These are phyloP conservation scores for Meiosimyza platycephala DNA, from an alignment of 2,888 invertebrate genomes.

Conservation along the genomic window DNA sequence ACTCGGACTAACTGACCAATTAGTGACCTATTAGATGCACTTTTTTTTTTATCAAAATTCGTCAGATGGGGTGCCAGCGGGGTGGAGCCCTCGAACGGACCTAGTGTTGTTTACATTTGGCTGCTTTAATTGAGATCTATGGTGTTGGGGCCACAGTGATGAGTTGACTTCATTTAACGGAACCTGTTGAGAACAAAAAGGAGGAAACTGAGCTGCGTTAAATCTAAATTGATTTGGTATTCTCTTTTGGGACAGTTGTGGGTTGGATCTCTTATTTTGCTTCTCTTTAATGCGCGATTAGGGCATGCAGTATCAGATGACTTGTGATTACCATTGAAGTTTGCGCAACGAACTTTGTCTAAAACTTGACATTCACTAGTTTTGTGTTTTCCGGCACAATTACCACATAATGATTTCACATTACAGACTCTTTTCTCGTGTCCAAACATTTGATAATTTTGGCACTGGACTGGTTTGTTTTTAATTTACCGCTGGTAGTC, in stretches of 20 bases:
- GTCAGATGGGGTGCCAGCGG: too few species aligned
- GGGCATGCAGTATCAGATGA: constrained; percentile 39
- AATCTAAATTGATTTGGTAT: background rate
- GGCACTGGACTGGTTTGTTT: constrained; percentile 41
- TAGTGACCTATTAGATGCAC: too few species aligned
- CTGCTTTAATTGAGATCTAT: background rate
- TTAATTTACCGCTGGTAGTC: too few species aligned
- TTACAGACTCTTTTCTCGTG: constrained; percentile 40
- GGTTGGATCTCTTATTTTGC: background rate
- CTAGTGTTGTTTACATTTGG: background rate
- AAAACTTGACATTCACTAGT: constrained; percentile 32
- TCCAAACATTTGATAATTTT: constrained; percentile 42
- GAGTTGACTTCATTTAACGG: background rate
- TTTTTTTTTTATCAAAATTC: too few species aligned
- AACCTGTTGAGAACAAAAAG: background rate
- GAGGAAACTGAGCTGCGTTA: background rate
- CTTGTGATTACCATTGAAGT: constrained; percentile 38
- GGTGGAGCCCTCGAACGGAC: too few species aligned
- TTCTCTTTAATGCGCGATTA: constrained; percentile 26
- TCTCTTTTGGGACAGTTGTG: background rate
- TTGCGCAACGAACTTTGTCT: constrained; percentile 36
- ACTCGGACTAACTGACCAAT: too few species aligned
- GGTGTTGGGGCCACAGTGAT: background rate
- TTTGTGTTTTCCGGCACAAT: constrained; percentile 39
- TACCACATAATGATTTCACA: constrained; percentile 34